phyloP scores from a whole-genome alignment of 2,113 vertebrate species.

The Alligator sinensis region DNA sequence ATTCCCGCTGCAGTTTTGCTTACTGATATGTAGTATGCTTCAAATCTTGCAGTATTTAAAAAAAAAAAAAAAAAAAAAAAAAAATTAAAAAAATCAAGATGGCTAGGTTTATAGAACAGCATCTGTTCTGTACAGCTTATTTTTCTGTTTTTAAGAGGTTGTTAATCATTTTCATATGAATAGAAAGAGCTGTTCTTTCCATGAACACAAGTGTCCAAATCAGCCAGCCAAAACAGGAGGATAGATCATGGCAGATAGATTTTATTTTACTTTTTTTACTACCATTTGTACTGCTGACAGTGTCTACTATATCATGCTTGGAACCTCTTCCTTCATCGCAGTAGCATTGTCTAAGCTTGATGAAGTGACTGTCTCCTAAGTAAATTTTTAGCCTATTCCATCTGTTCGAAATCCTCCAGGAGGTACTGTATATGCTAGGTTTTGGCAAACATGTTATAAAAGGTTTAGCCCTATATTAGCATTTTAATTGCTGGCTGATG shows the following conservation, averaged over 20 bases:
- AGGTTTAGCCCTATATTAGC: conserved; percentile 72
- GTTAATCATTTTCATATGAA: not conserved
- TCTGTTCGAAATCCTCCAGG: conserved; percentile 45
- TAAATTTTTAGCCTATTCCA: conserved; percentile 13
- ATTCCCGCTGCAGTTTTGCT: not conserved
- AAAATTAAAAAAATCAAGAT: not conserved
- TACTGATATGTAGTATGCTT: not conserved
- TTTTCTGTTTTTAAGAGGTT: not conserved
- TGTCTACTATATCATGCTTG: not conserved
- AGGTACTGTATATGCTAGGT: not conserved
- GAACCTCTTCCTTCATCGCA: not conserved
- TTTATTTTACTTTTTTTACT: not conserved
- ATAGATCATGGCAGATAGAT: not conserved
- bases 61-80: not conserved
- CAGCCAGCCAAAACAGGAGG: not conserved
- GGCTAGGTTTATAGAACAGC: not conserved
- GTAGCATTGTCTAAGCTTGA: conserved; percentile 26
- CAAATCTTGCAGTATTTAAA: not conserved
- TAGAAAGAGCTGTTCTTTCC: not conserved
- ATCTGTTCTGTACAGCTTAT: not conserved
- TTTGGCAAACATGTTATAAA: conserved; percentile 48
- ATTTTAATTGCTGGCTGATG: conserved; percentile 81
- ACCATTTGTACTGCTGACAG: conserved; percentile 8
- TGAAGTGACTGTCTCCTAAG: conserved; percentile 45
- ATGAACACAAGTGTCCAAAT: not conserved